Evolutionary conservation across 2,888 invertebrate species (phyloP).

Genomic region (Cerceris ruficornis): DNA sequence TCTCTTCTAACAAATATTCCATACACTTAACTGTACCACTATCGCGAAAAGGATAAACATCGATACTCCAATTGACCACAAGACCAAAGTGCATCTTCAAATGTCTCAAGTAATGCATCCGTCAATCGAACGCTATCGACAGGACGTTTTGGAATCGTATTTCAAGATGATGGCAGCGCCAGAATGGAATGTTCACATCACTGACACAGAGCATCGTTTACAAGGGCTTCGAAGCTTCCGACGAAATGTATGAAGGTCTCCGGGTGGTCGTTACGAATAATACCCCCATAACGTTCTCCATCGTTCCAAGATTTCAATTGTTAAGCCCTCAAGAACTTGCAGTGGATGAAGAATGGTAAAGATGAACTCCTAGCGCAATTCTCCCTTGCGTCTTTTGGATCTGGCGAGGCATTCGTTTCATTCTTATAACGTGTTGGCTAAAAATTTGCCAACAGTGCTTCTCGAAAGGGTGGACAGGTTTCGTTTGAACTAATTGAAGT

Average conservation of each 20-base stretch:
- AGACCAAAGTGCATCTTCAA: too few species aligned
- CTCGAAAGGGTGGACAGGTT: too few species aligned
- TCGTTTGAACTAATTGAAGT: too few species aligned
- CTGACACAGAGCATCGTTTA: constrained; percentile 26
- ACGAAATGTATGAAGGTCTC: constrained; percentile 31
- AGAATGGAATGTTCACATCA: constrained; percentile 24
- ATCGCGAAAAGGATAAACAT: too few species aligned
- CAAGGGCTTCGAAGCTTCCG: constrained; percentile 24
- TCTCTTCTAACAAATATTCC: too few species aligned
- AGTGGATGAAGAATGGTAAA: constrained; percentile 51
- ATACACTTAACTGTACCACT: too few species aligned
- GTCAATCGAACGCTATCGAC: neutral
- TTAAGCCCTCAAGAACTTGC: constrained; percentile 23
- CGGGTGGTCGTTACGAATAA: constrained; percentile 50
- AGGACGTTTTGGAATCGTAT: neutral
- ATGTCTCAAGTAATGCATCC: too few species aligned
- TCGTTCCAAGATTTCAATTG: constrained; percentile 40
- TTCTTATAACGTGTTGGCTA: too few species aligned
- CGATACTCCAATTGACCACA: too few species aligned
- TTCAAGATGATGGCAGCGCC: constrained; percentile 22
- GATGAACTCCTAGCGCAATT: constrained; percentile 33
- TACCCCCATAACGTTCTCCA: constrained; percentile 35
- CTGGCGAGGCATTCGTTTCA: constrained; percentile 22
- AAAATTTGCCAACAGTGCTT: too few species aligned
- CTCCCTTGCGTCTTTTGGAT: constrained; percentile 35